Percentiles rank a stretch among this genome's conserved stretches.
Conservation (phyloP, 2,113 vertebrate genomes). For the Drymodes brunneopygia region DNA sequence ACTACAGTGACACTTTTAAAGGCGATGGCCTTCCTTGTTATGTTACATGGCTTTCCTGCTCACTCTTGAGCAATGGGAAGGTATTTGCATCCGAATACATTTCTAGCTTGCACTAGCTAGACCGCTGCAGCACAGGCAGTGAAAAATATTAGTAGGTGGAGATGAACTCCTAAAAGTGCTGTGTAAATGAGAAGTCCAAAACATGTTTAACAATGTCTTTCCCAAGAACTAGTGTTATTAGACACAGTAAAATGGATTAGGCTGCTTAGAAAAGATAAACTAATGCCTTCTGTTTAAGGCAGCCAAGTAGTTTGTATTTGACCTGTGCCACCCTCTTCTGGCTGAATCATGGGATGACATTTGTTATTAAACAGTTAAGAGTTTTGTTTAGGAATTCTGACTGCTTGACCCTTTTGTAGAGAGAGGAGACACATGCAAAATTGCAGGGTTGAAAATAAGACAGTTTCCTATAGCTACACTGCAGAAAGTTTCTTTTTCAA, state of each 20-base stretch:
- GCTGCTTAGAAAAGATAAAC: neutral
- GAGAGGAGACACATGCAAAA: neutral
- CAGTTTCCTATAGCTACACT: neutral
- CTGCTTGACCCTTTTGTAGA: neutral
- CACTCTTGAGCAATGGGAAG: neutral
- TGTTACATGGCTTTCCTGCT: neutral
- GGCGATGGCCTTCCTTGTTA: neutral
- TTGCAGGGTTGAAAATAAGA: neutral
- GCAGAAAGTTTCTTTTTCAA: neutral
- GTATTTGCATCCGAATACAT: neutral
- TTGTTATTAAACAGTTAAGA: neutral
- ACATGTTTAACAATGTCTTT: neutral
- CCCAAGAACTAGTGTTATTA: neutral
- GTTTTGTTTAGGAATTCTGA: neutral
- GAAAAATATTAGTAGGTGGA: neutral
- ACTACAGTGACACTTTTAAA: neutral
- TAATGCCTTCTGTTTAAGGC: neutral
- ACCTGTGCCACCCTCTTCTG: neutral
- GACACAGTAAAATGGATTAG: neutral
- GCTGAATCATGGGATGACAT: neutral
- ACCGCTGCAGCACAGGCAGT: neutral
- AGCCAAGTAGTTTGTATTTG: neutral
- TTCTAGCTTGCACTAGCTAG: neutral
- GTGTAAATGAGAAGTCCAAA: neutral
- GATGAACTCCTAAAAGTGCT: neutral